Evolutionary conservation across 2,888 invertebrate genomes (phyloP), one percentile per base, ranked within the genome.

Genomic region (Lamellibrachia columna): DNA sequence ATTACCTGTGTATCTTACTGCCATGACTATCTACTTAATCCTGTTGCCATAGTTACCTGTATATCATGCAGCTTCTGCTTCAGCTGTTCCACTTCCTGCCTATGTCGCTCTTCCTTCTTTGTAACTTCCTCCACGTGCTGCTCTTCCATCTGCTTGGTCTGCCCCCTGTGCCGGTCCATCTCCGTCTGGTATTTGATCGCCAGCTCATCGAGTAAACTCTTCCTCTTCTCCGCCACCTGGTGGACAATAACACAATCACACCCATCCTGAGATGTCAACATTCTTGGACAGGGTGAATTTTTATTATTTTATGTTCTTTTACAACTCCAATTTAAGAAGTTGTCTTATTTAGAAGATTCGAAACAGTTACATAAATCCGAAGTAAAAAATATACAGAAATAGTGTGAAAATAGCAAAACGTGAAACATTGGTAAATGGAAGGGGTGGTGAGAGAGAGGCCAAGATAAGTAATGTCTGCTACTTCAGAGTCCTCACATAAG

Each of bases 151-250:
- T 94, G 93, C n/a, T 94, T 94, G 28, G 96, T 91, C 92, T 96
- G 95, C 91, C 96, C 95, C 55, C 96, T 94, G 93, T 97, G 96
- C 52, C 95, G 94, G 93, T 96, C 96, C 91, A 95, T 95, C 91
- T 96, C 96, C 93, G 96, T 95, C 94, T 97, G 96, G 93, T 97
- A 95, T 93, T 96, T 96, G 28, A 96, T 96, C 9, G 96, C 96
- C 94, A 97, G 95, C 92, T 97, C 97, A 95, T 97, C 97, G 93
- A 97, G 94, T 93, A 97, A 94, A 2, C 94, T 94, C 94, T 97
- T 97, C n/a, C 97, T 95, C 93, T 97, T 97, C 93, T 96, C 97
- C 52, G 97, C 97, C 28, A 96, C 94, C 96, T 96, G 93, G 40
- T 22, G 3, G 75, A 75, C 75, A 75, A 75, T 6, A 75, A 94